Conservation (phyloP, 2,888 invertebrate genomes). For the Tryphoninae sp. region DNA sequence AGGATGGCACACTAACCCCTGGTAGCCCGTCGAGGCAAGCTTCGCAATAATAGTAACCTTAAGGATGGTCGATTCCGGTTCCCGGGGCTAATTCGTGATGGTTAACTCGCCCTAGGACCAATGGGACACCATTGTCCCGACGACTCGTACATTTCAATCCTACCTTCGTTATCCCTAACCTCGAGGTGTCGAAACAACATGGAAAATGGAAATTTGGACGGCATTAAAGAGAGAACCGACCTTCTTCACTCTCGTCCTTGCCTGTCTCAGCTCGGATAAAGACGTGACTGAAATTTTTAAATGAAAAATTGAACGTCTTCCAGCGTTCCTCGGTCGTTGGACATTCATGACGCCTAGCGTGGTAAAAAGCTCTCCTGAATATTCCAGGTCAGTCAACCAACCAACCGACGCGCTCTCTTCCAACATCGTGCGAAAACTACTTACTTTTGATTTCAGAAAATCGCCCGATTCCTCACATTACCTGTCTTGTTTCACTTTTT, state of each 20-base stretch:
- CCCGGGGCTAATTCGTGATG: constrained; percentile 65
- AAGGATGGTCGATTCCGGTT: constrained; percentile 30
- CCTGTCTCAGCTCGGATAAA: neutral
- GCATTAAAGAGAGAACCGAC: neutral
- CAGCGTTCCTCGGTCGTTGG: neutral
- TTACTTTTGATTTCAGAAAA: constrained; percentile 33
- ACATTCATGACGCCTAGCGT: neutral
- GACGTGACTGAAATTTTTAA: neutral
- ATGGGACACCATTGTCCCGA: constrained; percentile 1
- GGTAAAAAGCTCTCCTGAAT: constrained; percentile 19
- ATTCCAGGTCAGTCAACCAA: neutral
- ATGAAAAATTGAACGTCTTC: neutral
- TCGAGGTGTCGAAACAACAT: neutral
- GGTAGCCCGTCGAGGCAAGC: neutral
- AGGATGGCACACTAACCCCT: neutral
- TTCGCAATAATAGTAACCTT: constrained; percentile 16
- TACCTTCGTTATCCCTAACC: neutral
- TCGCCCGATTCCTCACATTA: constrained; percentile 22
- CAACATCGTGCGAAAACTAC: constrained; percentile 8
- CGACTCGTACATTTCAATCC: neutral
- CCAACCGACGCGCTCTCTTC: neutral
- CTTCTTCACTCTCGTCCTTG: neutral
- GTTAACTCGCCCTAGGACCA: constrained; percentile 60
- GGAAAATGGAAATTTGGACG: neutral
- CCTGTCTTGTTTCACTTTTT: constrained; percentile 25